phyloP scores from a whole-genome alignment of 2,888 invertebrate species.

The Macrophya alboannulata region DNA sequence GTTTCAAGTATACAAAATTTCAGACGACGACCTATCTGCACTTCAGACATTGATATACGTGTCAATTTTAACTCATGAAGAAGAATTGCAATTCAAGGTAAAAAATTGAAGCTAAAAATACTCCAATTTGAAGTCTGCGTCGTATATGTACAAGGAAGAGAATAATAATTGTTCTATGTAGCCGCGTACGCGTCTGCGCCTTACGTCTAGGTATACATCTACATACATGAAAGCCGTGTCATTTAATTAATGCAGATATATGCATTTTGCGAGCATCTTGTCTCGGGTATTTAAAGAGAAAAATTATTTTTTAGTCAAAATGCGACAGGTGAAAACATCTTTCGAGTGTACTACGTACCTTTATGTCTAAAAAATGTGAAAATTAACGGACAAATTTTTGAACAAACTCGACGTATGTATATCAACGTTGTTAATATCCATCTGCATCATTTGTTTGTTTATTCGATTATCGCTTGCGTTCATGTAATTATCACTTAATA shows the following conservation, averaged over 20 bases:
- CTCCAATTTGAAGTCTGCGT: neutral
- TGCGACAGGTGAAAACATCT: neutral
- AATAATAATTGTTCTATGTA: neutral
- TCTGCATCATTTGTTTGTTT: neutral
- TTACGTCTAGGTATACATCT: neutral
- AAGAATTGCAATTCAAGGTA: neutral
- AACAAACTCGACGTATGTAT: neutral
- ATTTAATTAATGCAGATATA: slow-evolving; percentile 30
- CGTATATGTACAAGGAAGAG: neutral
- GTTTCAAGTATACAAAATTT: neutral
- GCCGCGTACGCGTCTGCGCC: neutral
- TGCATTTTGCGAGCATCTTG: neutral
- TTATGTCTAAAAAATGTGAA: neutral
- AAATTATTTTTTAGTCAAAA: neutral
- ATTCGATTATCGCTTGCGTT: neutral
- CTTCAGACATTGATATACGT: neutral
- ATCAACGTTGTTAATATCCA: neutral
- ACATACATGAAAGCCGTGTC: neutral
- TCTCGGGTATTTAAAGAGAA: slow-evolving; percentile 2
- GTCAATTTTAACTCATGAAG: neutral
- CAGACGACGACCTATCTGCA: neutral
- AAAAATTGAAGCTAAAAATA: neutral
- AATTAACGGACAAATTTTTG: neutral
- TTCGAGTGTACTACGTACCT: neutral
- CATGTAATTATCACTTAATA: neutral